phyloP scores from a whole-genome alignment of 2,113 vertebrate genomes.

The Platichthys flesus region DNA sequence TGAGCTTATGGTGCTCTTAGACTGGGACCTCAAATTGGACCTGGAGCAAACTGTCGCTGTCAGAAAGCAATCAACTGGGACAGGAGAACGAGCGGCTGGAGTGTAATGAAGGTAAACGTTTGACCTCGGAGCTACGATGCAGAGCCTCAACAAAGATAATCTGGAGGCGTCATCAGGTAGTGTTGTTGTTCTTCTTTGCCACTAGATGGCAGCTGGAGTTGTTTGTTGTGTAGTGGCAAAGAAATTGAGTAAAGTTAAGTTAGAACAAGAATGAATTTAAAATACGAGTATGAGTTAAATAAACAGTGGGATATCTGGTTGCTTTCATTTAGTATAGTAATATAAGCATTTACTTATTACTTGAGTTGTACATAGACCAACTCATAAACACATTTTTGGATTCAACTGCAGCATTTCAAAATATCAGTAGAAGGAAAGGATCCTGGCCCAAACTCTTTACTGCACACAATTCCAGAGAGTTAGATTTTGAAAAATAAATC shows the following conservation, averaged over 20 bases:
- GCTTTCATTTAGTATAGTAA: background rate
- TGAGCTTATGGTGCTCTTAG: conserved; percentile 58
- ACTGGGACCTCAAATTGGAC: conserved; percentile 43
- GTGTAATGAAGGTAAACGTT: conserved; percentile 53
- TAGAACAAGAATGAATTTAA: background rate
- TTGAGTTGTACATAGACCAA: too few relatives aligned
- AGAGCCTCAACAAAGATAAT: background rate
- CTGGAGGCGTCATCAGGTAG: conserved; percentile 34
- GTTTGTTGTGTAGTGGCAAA: too few relatives aligned
- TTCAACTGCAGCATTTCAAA: too few relatives aligned
- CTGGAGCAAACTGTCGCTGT: background rate
- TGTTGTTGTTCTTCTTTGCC: conserved; percentile 6
- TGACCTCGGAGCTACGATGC: conserved; percentile 41
- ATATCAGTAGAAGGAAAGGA: background rate
- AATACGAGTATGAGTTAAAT: background rate
- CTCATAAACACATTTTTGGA: too few relatives aligned
- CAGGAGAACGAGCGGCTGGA: conserved; percentile 54
- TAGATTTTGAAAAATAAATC: background rate
- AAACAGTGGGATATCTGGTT: background rate
- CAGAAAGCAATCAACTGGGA: conserved; percentile 40
- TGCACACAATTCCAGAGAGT: background rate
- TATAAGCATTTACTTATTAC: background rate
- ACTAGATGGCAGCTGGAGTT: conserved; percentile 39
- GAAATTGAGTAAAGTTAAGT: background rate
- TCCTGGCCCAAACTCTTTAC: background rate